Evolutionary conservation across 2,797 vertebrate genomes (phyloP), one percentile per base, ranked within the genome.

Genomic region (Dallia pectoralis): DNA sequence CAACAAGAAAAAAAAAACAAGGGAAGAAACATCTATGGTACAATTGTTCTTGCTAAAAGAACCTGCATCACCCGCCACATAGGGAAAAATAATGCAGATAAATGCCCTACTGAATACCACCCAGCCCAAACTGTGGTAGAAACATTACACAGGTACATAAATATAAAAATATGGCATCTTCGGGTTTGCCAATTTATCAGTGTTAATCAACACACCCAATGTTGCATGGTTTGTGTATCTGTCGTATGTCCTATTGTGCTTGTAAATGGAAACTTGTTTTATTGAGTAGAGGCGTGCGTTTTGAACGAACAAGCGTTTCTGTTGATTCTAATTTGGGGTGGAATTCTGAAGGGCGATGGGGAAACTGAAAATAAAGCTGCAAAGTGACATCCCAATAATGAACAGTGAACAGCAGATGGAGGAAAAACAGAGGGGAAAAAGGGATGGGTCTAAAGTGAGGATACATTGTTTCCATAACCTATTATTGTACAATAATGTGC

Each of bases 31-130:
- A 87, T 87, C 78, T 84, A 91, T 85, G 83, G 78, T 89, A 90
- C 87, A 92, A 83, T 82, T 89, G 86, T 91, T 92, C 85, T 88
- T 36, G 68, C 89, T 93, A 91, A 93, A 93, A 93, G 78, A 90
- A 75, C 80, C 84, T 84, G 85, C 87, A 80, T 75, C 74, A 71
- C 56, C 70, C 78, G 83, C 79, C 80, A 72, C 72, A 80, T 70
- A 85, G 84, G 82, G 79, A 86, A 73, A 79, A 70, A 78, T 71
- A 78, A 81, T 74, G 80, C 87, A 59, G 22, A 86, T 79, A 81
- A 86, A 89, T 89, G 88, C 87, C 86, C 84, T 80, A 82, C 86
- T 71, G 64, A 79, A 89, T 82, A 86, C 84, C 89, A 87, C 85
- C 92, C 86, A 94, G 93, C 89, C 86, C 88, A 85, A 87, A 87